These are phyloP conservation scores for Nymphalis io DNA, from an alignment of 1,140 invertebrate species.

Conservation along the genomic window DNA sequence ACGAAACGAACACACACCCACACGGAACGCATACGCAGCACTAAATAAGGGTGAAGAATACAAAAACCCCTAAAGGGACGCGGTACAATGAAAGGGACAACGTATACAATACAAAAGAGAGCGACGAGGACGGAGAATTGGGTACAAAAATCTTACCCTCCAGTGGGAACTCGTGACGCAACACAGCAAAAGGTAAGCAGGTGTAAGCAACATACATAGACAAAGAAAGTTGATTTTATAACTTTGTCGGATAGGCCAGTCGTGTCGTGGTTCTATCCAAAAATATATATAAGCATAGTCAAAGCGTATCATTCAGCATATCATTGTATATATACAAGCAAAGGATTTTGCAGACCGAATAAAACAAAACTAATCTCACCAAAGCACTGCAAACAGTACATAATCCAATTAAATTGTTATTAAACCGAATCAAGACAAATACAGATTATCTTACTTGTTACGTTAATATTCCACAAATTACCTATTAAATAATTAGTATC, in stretches of 20 bases:
- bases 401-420: too few species aligned
- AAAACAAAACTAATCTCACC: too few species aligned
- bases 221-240: slow-evolving; percentile 62
- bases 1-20: slow-evolving; percentile 52
- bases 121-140: slow-evolving; percentile 51
- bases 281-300: not conserved
- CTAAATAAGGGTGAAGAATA: slow-evolving; percentile 71
- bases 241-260: slow-evolving; percentile 68
- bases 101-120: slow-evolving; percentile 12
- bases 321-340: too few species aligned
- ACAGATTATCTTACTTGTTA: too few species aligned
- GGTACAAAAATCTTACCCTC: slow-evolving; percentile 62
- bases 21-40: slow-evolving; percentile 55
- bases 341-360: too few species aligned
- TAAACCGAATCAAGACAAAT: too few species aligned
- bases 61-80: slow-evolving; percentile 65
- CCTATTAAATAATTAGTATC: too few species aligned
- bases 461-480: too few species aligned
- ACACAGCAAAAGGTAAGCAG: slow-evolving; percentile 66
- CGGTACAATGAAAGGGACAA: slow-evolving; percentile 25
- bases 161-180: slow-evolving; percentile 64
- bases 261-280: not conserved
- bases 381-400: too few species aligned
- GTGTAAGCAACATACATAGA: slow-evolving; percentile 67
- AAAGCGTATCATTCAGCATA: not conserved